Percentiles rank a stretch among this genome's conserved stretches.
Conservation (phyloP, 2,113 vertebrate species). For the Sceloporus undulatus region DNA sequence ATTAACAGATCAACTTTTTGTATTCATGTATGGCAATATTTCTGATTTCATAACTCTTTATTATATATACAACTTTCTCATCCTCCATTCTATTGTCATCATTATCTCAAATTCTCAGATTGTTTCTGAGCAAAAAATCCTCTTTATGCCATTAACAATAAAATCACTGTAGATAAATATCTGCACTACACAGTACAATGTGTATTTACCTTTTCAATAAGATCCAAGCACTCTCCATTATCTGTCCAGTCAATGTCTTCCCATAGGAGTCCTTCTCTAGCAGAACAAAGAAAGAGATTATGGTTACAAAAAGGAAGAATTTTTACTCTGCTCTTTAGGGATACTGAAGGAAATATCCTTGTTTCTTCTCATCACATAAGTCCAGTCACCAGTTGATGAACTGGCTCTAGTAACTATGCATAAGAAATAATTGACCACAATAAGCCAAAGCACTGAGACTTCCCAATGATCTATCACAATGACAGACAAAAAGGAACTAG, state of each 20-base stretch:
- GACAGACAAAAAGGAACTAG: no score
- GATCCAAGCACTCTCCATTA: slow-evolving; percentile 96
- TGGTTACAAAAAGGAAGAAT: not conserved
- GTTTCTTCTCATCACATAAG: no score
- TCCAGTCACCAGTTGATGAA: no score
- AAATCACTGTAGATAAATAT: not conserved
- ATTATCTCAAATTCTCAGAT: not conserved
- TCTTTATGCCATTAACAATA: not conserved
- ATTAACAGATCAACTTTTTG: not conserved
- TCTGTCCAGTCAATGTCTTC: slow-evolving; percentile 97
- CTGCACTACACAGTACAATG: not conserved
- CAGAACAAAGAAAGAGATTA: not conserved
- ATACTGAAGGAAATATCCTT: no score
- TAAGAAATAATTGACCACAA: no score
- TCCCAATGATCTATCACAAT: no score
- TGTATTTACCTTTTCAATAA: slow-evolving; percentile 93
- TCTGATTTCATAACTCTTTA: not conserved
- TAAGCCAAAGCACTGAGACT: no score
- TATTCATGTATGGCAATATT: not conserved
- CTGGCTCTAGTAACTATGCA: no score
- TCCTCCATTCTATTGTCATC: not conserved
- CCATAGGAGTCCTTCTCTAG: slow-evolving; percentile 94
- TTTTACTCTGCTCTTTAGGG: not conserved
- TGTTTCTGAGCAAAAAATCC: not conserved
- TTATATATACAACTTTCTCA: not conserved